A percentile compares a stretch with the other conserved stretches of the same genome.
These are phyloP conservation scores for Hyaena hyaena DNA, from an alignment of 2,113 vertebrate species.

Conservation along the genomic window DNA sequence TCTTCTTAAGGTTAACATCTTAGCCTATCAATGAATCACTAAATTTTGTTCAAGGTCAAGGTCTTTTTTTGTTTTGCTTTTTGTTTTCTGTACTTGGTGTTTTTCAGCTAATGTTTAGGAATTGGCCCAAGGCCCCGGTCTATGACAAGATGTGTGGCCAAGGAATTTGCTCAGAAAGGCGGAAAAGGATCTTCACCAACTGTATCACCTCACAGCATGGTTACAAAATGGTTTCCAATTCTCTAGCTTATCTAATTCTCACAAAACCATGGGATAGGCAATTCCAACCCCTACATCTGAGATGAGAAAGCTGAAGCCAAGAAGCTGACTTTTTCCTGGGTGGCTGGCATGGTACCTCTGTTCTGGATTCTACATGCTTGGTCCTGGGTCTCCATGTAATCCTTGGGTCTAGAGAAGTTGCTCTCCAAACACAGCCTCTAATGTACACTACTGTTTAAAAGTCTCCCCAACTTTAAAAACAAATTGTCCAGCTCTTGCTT, in stretches of 20 bases:
- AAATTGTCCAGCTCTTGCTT: not conserved
- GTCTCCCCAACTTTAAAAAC: not conserved
- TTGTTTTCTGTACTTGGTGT: not conserved
- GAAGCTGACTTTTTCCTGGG: not conserved
- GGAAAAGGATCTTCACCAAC: not conserved
- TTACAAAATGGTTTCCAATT: not conserved
- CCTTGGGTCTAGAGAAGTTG: not conserved
- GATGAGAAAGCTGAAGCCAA: not conserved
- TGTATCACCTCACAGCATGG: not conserved
- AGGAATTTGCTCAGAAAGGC: not conserved
- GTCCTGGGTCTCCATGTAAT: not conserved
- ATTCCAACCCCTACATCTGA: not conserved
- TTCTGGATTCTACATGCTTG: not conserved
- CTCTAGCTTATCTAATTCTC: not conserved
- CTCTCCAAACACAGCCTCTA: not conserved
- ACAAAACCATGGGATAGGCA: not conserved
- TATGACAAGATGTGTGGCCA: not conserved
- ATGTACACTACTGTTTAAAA: not conserved
- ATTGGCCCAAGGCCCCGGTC: not conserved
- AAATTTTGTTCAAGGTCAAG: not conserved
- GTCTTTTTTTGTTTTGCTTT: not conserved
- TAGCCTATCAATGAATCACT: not conserved
- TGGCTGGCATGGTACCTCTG: not conserved
- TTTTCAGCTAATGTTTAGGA: not conserved
- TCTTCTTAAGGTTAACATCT: not conserved